A percentile compares a stretch with the other conserved stretches of the same genome.
These are phyloP conservation scores for Stenodema calcarata DNA, from an alignment of 2,888 invertebrate species.

Conservation along the genomic window DNA sequence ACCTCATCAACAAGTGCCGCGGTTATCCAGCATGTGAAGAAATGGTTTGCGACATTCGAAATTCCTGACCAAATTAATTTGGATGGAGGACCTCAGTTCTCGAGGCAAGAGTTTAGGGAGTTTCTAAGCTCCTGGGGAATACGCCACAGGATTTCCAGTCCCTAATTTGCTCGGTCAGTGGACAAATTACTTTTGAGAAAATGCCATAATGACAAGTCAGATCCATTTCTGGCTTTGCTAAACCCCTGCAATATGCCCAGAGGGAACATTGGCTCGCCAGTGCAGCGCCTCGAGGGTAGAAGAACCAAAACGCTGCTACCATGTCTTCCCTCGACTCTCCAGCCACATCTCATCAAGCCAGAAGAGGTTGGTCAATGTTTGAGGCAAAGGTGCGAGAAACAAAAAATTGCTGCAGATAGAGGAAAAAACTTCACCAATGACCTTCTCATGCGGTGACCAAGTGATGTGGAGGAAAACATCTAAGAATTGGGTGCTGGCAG, in stretches of 20 bases:
- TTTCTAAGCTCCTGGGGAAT: neutral
- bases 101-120: neutral
- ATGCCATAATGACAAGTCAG: neutral
- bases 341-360: neutral
- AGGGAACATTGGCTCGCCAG: slow-evolving; percentile 4
- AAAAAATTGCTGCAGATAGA: too few species aligned
- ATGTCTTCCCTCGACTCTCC: neutral
- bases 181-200: too few species aligned
- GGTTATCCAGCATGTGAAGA: neutral
- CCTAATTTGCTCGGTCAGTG: neutral
- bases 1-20: neutral
- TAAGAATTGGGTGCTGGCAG: too few species aligned
- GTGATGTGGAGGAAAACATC: too few species aligned
- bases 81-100: neutral
- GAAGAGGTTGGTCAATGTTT: neutral
- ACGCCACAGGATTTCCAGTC: neutral
- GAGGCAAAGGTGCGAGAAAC: neutral
- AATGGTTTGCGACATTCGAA: neutral
- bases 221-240: neutral
- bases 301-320: neutral
- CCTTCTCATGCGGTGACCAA: too few species aligned
- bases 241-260: neutral
- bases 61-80: neutral
- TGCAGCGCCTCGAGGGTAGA: neutral
- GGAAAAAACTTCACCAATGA: too few species aligned